A percentile compares a stretch with the other conserved stretches of the same genome.
Evolutionary conservation across 2,888 invertebrate genomes (phyloP).

Genomic region (Troilus luridus): DNA sequence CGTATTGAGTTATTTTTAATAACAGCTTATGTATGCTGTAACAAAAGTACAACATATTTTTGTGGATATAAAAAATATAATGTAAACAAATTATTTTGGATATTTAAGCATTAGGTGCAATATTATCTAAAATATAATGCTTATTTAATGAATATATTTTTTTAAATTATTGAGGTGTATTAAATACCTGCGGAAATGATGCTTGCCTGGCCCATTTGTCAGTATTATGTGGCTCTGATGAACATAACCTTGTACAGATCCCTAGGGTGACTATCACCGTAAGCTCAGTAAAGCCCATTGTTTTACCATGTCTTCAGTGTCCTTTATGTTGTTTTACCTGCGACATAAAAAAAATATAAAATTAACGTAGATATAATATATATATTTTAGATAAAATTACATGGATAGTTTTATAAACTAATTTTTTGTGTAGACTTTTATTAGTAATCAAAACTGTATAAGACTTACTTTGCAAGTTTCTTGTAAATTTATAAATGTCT

Average conservation of each 20-base stretch:
- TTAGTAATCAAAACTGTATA: too few relatives aligned
- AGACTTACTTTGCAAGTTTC: too few relatives aligned
- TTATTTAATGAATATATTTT: not conserved
- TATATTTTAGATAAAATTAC: not conserved
- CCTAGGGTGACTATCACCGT: conserved; percentile 34
- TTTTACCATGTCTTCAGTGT: not conserved
- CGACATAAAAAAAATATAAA: not conserved
- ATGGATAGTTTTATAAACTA: not conserved
- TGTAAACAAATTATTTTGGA: not conserved
- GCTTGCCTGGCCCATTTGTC: conserved; percentile 48
- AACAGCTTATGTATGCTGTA: not conserved
- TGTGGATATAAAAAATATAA: too few relatives aligned
- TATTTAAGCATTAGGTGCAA: not conserved
- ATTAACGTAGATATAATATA: not conserved
- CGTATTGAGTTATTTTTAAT: not conserved
- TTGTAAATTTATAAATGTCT: not conserved
- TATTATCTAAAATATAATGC: not conserved
- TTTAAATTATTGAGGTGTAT: not conserved
- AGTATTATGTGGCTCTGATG: conserved; percentile 10
- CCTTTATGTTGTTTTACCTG: conserved; percentile 12
- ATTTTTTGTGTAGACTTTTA: not conserved
- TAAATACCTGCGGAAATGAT: conserved; percentile 24
- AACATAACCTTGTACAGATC: not conserved
- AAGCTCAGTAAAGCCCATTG: conserved; percentile 33
- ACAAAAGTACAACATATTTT: not conserved